phyloP scores from a whole-genome alignment of 2,113 vertebrate species.

The Psittacula cyanocephala region DNA sequence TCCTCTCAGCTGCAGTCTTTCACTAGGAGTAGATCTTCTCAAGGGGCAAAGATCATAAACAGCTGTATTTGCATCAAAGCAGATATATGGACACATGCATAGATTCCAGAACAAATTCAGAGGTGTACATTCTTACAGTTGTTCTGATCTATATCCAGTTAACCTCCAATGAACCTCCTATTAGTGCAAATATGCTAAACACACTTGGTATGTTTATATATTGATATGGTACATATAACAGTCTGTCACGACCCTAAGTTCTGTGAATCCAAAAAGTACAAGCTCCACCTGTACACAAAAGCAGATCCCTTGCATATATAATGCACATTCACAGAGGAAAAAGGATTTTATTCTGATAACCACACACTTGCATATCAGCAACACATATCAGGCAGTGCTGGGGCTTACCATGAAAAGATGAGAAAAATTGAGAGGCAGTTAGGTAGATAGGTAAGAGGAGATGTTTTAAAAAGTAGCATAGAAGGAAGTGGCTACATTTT shows the following conservation, averaged over 20 bases:
- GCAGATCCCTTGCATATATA: background rate
- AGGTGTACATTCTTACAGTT: background rate
- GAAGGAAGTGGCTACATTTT: constrained; percentile 64
- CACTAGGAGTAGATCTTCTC: background rate
- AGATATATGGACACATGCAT: fast-evolving
- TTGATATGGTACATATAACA: background rate
- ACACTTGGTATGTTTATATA: background rate
- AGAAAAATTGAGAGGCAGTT: constrained; percentile 67
- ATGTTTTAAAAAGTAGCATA: background rate
- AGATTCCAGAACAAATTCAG: background rate
- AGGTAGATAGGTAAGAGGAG: constrained; percentile 48
- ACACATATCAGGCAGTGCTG: constrained; percentile 41
- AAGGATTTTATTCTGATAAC: constrained; percentile 17
- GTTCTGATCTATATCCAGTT: background rate
- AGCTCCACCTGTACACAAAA: background rate
- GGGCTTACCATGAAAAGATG: constrained; percentile 45
- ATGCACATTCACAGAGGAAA: background rate
- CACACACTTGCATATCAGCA: background rate
- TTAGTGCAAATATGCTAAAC: background rate
- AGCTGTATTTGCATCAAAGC: background rate
- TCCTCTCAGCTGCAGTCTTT: background rate
- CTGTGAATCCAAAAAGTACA: background rate
- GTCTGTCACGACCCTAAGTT: background rate
- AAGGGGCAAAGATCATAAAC: background rate
- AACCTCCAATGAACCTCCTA: background rate